Conservation (phyloP, 2,113 vertebrate genomes). For the Solea solea region DNA sequence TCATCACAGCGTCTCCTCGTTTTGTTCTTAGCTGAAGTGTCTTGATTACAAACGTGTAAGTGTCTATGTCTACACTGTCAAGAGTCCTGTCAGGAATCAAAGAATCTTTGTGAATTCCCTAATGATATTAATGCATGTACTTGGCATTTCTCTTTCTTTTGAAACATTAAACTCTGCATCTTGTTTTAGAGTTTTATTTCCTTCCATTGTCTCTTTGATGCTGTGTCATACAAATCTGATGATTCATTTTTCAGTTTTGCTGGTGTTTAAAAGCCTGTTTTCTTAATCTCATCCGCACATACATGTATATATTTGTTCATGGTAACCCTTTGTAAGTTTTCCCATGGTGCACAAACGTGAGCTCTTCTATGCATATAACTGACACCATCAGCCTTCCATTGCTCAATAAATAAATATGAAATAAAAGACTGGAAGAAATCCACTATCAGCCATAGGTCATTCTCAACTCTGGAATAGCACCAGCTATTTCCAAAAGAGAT, state of each 20-base stretch:
- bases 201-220: neutral
- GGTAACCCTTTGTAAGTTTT: no score
- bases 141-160: no score
- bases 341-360: neutral
- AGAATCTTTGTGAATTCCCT: no score
- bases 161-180: neutral
- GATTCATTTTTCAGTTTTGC: slow-evolving; percentile 1
- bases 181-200: neutral
- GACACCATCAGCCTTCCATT: neutral
- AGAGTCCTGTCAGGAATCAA: no score
- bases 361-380: neutral
- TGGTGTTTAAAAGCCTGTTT: slow-evolving; percentile 17
- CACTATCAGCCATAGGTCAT: neutral
- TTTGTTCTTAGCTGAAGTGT: no score
- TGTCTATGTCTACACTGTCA: no score
- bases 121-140: no score
- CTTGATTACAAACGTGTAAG: no score
- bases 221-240: neutral
- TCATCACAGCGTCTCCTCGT: no score
- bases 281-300: slow-evolving; percentile 27
- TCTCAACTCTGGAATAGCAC: neutral
- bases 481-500: neutral
- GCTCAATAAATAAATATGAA: neutral
- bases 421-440: no score
- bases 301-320: neutral